Percentiles rank a stretch among this genome's conserved stretches.
Evolutionary conservation across 35 echinoderm and acorn worm genomes (phyloP).

Genomic region (Ophioderma brevispina): DNA sequence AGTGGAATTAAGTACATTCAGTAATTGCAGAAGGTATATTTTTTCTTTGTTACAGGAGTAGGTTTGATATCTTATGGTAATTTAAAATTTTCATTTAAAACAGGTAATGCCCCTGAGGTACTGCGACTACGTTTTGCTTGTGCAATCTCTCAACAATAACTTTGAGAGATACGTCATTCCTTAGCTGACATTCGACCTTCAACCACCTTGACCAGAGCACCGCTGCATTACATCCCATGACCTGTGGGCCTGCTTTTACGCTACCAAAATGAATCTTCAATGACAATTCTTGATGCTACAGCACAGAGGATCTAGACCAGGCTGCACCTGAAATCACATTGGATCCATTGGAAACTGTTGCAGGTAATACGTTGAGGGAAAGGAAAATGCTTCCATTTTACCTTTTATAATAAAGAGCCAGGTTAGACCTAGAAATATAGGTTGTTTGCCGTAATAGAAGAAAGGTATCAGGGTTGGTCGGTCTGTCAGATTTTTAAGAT

Average conservation of each 20-base stretch:
- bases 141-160: constrained; percentile 77
- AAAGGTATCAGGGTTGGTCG: no score
- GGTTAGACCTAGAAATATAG: no score
- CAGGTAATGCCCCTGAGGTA: constrained; percentile 48
- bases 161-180: constrained; percentile 58
- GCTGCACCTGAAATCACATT: constrained; percentile 74
- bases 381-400: no score
- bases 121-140: constrained; percentile 67
- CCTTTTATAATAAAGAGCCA: no score
- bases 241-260: constrained; percentile 56
- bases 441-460: no score
- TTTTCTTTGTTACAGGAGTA: no score
- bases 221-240: constrained; percentile 51
- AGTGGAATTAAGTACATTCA: no score
- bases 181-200: constrained; percentile 79
- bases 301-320: constrained; percentile 68
- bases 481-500: no score
- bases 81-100: no score
- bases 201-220: constrained; percentile 53
- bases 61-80: no score
- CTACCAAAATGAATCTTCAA: constrained; percentile 81
- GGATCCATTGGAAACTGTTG: constrained; percentile 69
- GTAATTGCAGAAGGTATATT: no score
- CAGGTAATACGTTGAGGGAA: no score
- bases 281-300: constrained; percentile 54